Evolutionary conservation across 2,797 vertebrate genomes (phyloP).

Genomic region (Calcarius lapponicus): DNA sequence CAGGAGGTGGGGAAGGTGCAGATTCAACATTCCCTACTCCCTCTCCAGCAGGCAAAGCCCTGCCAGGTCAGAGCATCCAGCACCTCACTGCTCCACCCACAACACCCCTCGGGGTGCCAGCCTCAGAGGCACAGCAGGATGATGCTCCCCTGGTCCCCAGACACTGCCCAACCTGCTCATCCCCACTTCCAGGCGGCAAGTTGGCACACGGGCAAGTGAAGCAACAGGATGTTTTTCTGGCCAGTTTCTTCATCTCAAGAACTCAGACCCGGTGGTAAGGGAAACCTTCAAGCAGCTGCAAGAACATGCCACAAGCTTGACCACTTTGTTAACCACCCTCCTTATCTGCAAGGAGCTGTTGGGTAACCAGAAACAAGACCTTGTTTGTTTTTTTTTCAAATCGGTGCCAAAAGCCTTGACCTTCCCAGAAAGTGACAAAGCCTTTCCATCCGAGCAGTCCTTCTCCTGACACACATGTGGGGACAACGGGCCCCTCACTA

Average conservation of each 20-base stretch:
- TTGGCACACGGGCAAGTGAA: not conserved
- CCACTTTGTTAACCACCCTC: not conserved
- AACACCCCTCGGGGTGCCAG: not conserved
- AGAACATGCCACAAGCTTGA: not conserved
- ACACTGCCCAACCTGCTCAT: not conserved
- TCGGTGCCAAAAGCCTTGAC: not conserved
- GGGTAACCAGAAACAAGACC: not conserved
- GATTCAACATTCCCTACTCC: not conserved
- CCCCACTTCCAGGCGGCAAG: not conserved
- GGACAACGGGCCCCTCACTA: not conserved
- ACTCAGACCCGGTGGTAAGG: not conserved
- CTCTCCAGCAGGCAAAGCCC: not conserved
- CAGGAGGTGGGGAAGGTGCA: not conserved
- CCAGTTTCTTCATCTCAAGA: slow-evolving; percentile 11
- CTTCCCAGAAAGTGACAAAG: not conserved
- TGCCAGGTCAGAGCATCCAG: not conserved
- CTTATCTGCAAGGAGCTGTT: slow-evolving; percentile 2
- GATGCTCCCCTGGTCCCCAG: not conserved
- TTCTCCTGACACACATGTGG: rapidly evolving
- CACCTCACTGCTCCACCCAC: not conserved
- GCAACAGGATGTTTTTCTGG: slow-evolving; percentile 35
- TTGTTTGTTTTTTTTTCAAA: not conserved
- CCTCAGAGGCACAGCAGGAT: not conserved
- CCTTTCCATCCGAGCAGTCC: not conserved
- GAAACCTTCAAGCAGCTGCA: slow-evolving; percentile 5